Evolutionary conservation across 2,113 vertebrate species (phyloP), one percentile per base, ranked within the genome.

Genomic region (Calidris pugnax): DNA sequence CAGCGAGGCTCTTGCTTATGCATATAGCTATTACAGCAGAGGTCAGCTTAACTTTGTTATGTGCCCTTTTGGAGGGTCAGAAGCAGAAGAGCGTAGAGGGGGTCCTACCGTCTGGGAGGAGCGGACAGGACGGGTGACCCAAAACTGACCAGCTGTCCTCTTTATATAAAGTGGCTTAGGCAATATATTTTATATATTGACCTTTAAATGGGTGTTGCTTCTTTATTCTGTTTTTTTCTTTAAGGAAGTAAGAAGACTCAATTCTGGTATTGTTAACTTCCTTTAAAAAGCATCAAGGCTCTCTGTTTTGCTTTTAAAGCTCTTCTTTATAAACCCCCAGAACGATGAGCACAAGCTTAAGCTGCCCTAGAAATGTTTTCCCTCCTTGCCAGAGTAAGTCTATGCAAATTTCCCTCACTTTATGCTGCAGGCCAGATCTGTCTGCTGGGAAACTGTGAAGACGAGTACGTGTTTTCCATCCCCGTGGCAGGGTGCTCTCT

Each of bases 401-500:
- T 71, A 5, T 78, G 57, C 41, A 78, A 33, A 51, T 81, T 85
- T 41, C 28, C 43, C 16, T 69, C 1, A 1, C 32, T 87, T 74
- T 26, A 32, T 77, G 68, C 68, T 92, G 37, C 22, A 39, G 64
- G 30, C 51, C n/a, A 74, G 17, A 33, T 81, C 15, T 81, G n/a
- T 72, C 24, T 13, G 6, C 78, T 93, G 68, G 37, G 39, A 76
- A 94, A 30, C 15, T 39, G 27, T 15, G 35, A 66, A 73, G 62
- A 3, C n/a, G 51, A 75, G n/a, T 55, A 33, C 1, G 1, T 75
- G 71, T 73, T 68, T 91, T 57, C 53, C 67, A 6, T 51, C n/a
- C 15, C 23, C 43, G 14, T 57, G 30, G 50, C 16, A 18, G 35
- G 0, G 0, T 85, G 32, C 33, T 45, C 21, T 56, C 24, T 75